A percentile compares a stretch with the other conserved stretches of the same genome.
These are phyloP conservation scores for Saturnia pavonia DNA, from an alignment of 2,888 invertebrate genomes.

Conservation along the genomic window DNA sequence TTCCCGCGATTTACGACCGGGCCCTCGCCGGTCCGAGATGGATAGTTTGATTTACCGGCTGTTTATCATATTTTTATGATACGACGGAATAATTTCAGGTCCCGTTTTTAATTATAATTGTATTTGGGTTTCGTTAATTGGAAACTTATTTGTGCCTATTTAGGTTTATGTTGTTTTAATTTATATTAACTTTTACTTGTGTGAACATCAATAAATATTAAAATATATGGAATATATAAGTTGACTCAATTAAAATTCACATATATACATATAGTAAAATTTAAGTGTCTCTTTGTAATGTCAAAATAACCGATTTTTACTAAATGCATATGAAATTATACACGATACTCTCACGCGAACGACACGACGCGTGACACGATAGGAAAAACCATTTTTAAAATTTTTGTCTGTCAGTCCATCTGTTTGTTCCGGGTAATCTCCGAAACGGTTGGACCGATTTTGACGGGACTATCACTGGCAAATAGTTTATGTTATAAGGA, in stretches of 20 bases:
- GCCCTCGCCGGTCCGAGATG: slow-evolving; percentile 43
- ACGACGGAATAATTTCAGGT: slow-evolving; percentile 44
- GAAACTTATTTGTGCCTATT: slow-evolving; percentile 23
- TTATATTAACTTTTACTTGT: neutral
- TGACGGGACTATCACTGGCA: too few species aligned
- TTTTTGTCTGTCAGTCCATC: too few species aligned
- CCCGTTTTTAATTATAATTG: slow-evolving; percentile 40
- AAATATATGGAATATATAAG: neutral
- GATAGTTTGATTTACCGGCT: slow-evolving; percentile 62
- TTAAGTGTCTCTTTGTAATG: too few species aligned
- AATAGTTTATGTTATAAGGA: too few species aligned
- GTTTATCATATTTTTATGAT: slow-evolving; percentile 64
- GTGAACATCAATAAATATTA: neutral
- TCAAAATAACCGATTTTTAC: too few species aligned
- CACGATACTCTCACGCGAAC: too few species aligned
- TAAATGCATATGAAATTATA: too few species aligned
- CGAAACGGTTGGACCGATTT: too few species aligned
- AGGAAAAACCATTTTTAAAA: too few species aligned
- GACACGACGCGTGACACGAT: too few species aligned
- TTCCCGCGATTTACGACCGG: slow-evolving; percentile 21
- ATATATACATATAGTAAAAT: too few species aligned
- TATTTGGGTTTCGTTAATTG: slow-evolving; percentile 19
- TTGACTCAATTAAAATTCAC: neutral
- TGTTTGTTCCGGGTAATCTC: too few species aligned
- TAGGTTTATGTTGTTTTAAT: neutral